A percentile compares a stretch with the other conserved stretches of the same genome.
phyloP scores from a whole-genome alignment of 2,113 vertebrate species.

The Pomatorhinus ruficollis region DNA sequence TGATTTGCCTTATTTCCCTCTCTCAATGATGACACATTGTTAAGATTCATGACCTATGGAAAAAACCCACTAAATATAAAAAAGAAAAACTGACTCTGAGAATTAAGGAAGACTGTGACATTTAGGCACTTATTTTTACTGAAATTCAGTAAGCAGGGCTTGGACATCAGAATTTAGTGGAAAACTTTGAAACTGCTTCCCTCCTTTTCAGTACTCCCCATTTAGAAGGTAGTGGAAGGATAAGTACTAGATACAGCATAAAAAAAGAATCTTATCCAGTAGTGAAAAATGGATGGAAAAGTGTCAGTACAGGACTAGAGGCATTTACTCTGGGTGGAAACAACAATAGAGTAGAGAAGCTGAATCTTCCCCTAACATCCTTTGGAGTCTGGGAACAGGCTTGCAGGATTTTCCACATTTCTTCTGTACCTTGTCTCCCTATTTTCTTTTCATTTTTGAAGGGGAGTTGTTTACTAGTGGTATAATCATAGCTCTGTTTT shows the following conservation, averaged over 20 bases:
- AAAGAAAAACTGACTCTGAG: background rate
- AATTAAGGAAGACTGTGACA: background rate
- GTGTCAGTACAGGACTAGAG: background rate
- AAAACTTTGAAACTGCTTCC: background rate
- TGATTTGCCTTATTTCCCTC: background rate
- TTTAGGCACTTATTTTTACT: background rate
- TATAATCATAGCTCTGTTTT: slow-evolving; percentile 23
- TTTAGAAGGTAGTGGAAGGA: background rate
- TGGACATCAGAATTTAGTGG: background rate
- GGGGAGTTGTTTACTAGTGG: background rate
- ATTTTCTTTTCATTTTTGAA: background rate
- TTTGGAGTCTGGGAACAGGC: background rate
- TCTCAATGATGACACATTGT: background rate
- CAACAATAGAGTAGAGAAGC: background rate
- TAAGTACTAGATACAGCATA: background rate
- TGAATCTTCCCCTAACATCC: background rate
- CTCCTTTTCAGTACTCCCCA: background rate
- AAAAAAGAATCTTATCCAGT: background rate
- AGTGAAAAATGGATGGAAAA: background rate
- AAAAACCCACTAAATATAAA: background rate
- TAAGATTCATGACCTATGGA: background rate
- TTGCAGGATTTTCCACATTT: background rate
- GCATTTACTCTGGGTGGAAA: background rate
- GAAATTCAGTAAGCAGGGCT: background rate
- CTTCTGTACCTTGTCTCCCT: background rate